Base-by-base conservation (phyloP, 2,797 vertebrate species). In the Coregonus ussuriensis region DNA sequence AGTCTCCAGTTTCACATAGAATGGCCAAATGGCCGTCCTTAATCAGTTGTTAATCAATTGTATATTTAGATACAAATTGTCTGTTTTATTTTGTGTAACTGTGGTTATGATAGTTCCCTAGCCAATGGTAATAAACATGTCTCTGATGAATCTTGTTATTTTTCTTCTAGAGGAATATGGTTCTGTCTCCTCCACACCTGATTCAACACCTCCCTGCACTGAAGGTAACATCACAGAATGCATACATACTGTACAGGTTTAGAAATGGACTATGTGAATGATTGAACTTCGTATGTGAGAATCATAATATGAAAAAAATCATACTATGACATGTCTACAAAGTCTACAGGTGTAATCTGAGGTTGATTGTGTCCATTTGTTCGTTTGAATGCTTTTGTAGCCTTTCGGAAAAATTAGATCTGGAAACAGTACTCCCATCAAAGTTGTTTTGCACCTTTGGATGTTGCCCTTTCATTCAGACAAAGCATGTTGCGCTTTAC, bases 141-240 rank as follows among this genome's bases (percentile, higher is more conserved):
- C 6, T 70, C 37, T 41, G 16, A 47, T 25, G 16, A 52, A 51
- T 78, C 15, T 70, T 67, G 2, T 72, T 79, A 80, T 56, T 79
- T 90, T 83, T 87, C 74, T 93, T 94, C 29, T 88, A 96, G 95
- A 96, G 92, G 94, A 96, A 89, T 94, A 93, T 87, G 94, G 93
- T 88, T 95, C 95, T 35, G 94, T 95, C 86, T 94, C 91, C 21
- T 95, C 95, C 82, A 96, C 95, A 74, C 95, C 95, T 86, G 95
- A 96, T 90, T 96, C 95, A 21, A 95, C 94, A 16, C 95, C 95
- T 82, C 92, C 95, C 2, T 95, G 94, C 88, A 95, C 94, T 11
- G 95, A 96, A 78, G 95, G 95, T 96, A 93, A 63, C 83, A 33
- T 70, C 21, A 66, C 63, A 66, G 29, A 11, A 31, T 13, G 16